Conservation (phyloP, 2,888 invertebrate genomes). For the Philereme vetulata region DNA sequence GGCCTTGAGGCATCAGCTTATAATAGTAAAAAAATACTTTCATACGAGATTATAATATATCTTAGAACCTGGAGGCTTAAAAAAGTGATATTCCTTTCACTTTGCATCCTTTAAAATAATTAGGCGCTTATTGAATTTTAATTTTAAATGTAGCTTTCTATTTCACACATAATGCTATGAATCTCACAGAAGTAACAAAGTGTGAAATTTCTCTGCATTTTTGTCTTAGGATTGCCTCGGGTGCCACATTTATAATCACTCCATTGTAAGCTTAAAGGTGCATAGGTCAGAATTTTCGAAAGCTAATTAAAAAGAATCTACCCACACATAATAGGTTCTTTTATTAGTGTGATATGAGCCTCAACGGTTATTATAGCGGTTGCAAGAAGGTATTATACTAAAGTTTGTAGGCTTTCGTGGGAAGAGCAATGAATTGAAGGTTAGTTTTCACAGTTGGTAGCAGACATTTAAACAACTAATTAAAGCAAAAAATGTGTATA, state of each 20-base stretch:
- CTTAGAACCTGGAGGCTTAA: conserved; percentile 10
- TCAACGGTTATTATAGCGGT: background rate
- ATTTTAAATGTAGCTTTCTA: conserved; percentile 17
- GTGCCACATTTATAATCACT: conserved; percentile 30
- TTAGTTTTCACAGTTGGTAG: no score
- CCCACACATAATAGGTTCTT: conserved; percentile 16
- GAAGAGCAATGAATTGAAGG: background rate
- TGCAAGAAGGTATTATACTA: background rate
- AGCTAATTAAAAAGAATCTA: conserved; percentile 26
- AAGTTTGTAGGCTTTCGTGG: background rate
- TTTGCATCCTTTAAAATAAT: conserved; percentile 19
- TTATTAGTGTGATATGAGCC: background rate
- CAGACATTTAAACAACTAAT: no score
- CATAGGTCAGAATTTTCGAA: conserved; percentile 30
- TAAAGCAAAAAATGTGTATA: no score
- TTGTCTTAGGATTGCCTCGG: conserved; percentile 18
- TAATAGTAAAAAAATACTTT: background rate
- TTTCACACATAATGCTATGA: conserved; percentile 23
- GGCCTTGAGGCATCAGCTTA: background rate
- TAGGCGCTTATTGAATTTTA: conserved; percentile 5
- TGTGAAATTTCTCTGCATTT: conserved; percentile 19
- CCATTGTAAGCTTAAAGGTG: conserved; percentile 30
- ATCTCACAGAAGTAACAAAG: background rate
- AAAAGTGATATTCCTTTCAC: conserved; percentile 16
- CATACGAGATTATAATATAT: background rate